phyloP scores from a whole-genome alignment of 1,140 invertebrate species.

The Parasteatoda tepidariorum region DNA sequence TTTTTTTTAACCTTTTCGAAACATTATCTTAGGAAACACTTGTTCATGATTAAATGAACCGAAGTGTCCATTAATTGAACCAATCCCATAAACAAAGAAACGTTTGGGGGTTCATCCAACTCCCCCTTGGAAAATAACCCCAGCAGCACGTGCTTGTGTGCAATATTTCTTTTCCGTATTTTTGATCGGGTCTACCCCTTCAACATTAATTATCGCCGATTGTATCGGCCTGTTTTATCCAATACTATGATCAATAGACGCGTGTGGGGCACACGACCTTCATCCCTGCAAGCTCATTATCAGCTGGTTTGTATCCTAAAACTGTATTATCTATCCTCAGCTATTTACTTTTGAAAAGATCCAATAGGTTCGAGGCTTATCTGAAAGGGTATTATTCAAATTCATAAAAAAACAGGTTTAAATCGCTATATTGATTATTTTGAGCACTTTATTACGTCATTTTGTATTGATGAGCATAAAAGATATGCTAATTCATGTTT shows the following conservation, averaged over 20 bases:
- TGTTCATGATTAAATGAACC: not conserved
- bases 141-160: not conserved
- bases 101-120: not conserved
- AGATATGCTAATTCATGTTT: too few species aligned
- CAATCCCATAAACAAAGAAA: not conserved
- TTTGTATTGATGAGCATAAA: too few species aligned
- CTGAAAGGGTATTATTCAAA: not conserved
- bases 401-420: not conserved
- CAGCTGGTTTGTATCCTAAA: too few species aligned
- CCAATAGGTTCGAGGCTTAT: not conserved
- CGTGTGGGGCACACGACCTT: not conserved
- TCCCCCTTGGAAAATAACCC: not conserved
- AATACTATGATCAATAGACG: not conserved
- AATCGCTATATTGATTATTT: too few species aligned
- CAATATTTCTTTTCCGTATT: not conserved
- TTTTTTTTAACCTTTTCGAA: not conserved
- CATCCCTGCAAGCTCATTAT: too few species aligned
- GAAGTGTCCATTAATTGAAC: not conserved
- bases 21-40: not conserved
- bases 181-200: not conserved
- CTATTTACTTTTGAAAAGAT: not conserved
- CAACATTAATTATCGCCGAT: not conserved
- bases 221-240: not conserved
- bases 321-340: not conserved
- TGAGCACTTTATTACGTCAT: too few species aligned